Conservation (phyloP, 2,888 invertebrate genomes). For the Apotomis capreana region DNA sequence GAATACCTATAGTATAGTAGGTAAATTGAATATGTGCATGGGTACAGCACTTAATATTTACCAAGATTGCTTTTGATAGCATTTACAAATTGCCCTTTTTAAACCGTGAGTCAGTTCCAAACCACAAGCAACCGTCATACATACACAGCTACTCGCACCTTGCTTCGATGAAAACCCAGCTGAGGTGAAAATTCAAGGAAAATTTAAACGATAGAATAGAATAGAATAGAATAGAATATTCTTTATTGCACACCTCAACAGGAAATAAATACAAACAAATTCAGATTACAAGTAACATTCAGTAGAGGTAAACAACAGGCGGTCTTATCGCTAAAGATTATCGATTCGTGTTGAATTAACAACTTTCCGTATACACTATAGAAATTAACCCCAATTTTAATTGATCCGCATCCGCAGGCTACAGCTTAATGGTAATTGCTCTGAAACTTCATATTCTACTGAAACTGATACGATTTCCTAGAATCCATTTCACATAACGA, state of each 20-base stretch:
- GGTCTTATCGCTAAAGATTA: too few species aligned
- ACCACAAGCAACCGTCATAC: neutral
- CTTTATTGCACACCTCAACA: too few species aligned
- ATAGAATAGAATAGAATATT: too few species aligned
- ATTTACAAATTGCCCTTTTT: too few species aligned
- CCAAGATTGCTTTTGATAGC: too few species aligned
- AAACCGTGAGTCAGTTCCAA: too few species aligned
- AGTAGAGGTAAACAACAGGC: too few species aligned
- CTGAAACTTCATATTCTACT: neutral
- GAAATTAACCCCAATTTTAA: constrained; percentile 16
- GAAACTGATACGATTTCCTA: neutral
- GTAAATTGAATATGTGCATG: too few species aligned
- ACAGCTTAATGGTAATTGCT: neutral
- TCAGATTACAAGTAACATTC: too few species aligned
- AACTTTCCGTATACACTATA: neutral
- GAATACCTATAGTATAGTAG: neutral
- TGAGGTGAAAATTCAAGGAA: constrained; percentile 9
- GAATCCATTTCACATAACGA: neutral
- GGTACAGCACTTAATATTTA: too few species aligned
- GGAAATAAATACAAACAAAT: too few species aligned
- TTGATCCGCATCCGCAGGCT: constrained; percentile 7
- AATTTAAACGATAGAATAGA: constrained; percentile 9
- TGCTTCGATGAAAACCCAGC: constrained; percentile 1
- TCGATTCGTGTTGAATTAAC: neutral
- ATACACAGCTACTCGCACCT: too few species aligned